Evolutionary conservation across 2,888 invertebrate species (phyloP), one percentile per base, ranked within the genome.

Genomic region (Ophion ellenae): DNA sequence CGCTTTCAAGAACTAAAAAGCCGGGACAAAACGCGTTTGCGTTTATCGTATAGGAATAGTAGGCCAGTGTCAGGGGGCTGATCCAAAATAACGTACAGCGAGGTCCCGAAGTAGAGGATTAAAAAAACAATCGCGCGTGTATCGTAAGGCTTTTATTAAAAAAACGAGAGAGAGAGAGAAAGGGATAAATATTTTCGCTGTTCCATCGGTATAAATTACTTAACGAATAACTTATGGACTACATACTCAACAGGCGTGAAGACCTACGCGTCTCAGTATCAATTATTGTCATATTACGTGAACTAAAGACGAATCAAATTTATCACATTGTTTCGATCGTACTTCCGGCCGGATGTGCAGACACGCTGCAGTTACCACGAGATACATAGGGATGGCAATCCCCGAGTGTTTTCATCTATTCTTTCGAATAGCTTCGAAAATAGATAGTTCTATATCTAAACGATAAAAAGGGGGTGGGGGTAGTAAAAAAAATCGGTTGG

Each of bases 301-400:
- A 45, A 28, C 59, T 47, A 64, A 32, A 69, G 45, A 79, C 28
- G 75, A 66, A 80, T 70, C 32, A 74, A 81, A 76, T 77, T 64
- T 83, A 85, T 83, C 76, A 83, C 85, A 83, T 76, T 86, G 40
- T 77, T 80, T 66, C 57, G 70, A 76, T 79, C 75, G 75, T 75
- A 79, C 70, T 82, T 85, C 66, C 10, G 47, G 66, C 36, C 66
- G 66, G 57, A 79, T 78, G 28, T 77, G 47, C 36, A 53, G 53
- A 32, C 36, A 64, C 9, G 14, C 40, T 73, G 10, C 47, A 3
- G 45, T 64, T 63, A 4, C 53, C 59, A 73, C 59, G 73, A 36
- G 32, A 69, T 78, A 45, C 53, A 32, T 32, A n/a, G 24, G 14
- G 28, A 20, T 69, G 59, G 53, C 14, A 53, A 17, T 78, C 28